Evolutionary conservation across 2,888 invertebrate genomes (phyloP).

Genomic region (Hypolimnas misippus): DNA sequence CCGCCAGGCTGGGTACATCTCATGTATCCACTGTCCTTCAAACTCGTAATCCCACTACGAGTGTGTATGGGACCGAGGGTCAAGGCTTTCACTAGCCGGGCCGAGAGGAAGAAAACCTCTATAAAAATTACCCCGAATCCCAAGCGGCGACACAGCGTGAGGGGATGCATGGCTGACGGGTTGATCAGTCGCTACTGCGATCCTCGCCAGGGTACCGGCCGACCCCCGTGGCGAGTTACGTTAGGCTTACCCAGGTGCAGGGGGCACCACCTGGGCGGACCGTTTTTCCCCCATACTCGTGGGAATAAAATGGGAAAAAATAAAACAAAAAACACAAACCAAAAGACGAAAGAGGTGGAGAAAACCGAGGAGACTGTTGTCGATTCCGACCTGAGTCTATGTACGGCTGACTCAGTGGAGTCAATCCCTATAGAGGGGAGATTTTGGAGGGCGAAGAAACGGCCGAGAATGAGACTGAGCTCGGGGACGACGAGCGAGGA

Average conservation of each 20-base stretch:
- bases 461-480: neutral
- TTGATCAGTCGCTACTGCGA: constrained; percentile 2
- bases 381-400: neutral
- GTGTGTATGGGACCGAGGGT: constrained; percentile 1
- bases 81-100: neutral
- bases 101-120: constrained; percentile 34
- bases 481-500: neutral
- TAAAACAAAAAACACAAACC: constrained; percentile 1
- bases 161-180: constrained; percentile 33
- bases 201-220: constrained; percentile 4
- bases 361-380: neutral
- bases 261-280: constrained; percentile 5
- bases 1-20: neutral
- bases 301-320: constrained; percentile 15
- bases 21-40: neutral
- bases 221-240: constrained; percentile 16
- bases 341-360: neutral
- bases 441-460: neutral
- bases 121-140: constrained; percentile 40
- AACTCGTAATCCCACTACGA: neutral
- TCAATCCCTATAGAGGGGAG: neutral
- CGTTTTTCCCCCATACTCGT: constrained; percentile 16
- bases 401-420: neutral
- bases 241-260: neutral
- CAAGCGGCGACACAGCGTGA: constrained; percentile 32